Evolutionary conservation across 2,797 vertebrate species (phyloP), one percentile per base, ranked within the genome.

Genomic region (Galagoides demidoff): DNA sequence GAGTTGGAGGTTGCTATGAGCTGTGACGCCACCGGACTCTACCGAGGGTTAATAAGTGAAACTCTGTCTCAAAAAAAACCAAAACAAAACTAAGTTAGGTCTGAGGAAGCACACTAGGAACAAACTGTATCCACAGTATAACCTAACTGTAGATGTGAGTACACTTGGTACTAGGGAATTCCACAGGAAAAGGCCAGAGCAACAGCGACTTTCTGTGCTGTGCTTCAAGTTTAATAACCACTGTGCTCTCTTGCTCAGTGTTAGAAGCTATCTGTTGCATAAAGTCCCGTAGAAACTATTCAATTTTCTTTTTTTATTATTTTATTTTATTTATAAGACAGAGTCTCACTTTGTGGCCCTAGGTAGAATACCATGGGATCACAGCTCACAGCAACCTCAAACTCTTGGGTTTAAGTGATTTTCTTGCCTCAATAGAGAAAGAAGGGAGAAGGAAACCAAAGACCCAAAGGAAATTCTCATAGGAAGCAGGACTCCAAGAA

Each of bases 401-500:
- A 49, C 49, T 49, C 49, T 49, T 49, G 12, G 13, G 49, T 13
- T 49, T 49, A 16, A 49, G 49, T 3, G 49, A 49, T 49, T 49
- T 14, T 14, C 49, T 49, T 49, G 49, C 49, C 49, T 49, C 49
- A 39, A 31, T 16, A 81, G 82, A 85, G 52, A 71, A 78, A 68
- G 64, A 86, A 73, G 20, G 17, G 34, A 63, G 37, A 77, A 61
- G 16, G 76, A 84, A 73, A 61, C 37, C 25, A 29, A 73, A 81
- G 90, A 93, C 49, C 73, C 85, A 97, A 95, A 90, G 61, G 73
- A 85, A 93, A 37, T 13, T 92, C 78, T 90, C 37, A 1, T 49
- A 70, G 90, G 92, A 95, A 96, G 83, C 19, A 86, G 84, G 74
- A 96, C 96, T 63, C 49, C 85, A 85, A 49, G 27, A 39, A 68